A percentile compares a stretch with the other conserved stretches of the same genome.
Evolutionary conservation across 1,140 invertebrate genomes (phyloP).

Genomic region (Trissolcus basalis): DNA sequence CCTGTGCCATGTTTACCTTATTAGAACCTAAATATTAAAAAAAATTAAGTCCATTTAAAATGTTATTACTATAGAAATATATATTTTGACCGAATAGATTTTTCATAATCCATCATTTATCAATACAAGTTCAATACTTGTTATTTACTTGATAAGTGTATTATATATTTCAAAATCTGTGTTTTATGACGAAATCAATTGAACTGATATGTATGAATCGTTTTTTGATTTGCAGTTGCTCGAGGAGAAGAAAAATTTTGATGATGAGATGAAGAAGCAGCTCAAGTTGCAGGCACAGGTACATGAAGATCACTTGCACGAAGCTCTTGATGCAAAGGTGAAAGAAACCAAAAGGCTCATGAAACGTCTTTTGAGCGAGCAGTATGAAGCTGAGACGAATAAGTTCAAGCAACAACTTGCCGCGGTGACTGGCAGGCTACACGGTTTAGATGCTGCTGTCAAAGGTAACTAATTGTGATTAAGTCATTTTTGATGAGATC

Average conservation of each 20-base stretch:
- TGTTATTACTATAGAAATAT: no score
- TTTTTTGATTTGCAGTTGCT: slow-evolving; percentile 74
- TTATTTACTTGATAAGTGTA: no score
- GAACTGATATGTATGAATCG: not conserved
- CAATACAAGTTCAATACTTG: no score
- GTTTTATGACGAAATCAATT: no score
- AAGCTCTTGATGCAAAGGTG: slow-evolving; percentile 84
- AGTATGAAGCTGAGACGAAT: slow-evolving; percentile 81
- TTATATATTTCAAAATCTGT: no score
- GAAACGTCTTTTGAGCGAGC: slow-evolving; percentile 82
- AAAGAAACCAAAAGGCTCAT: slow-evolving; percentile 81
- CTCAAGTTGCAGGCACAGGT: slow-evolving; percentile 87
- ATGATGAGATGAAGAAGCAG: slow-evolving; percentile 85
- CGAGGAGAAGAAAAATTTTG: slow-evolving; percentile 80
- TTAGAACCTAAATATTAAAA: no score
- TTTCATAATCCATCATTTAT: no score
- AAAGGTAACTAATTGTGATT: slow-evolving; percentile 80
- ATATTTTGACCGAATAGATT: no score
- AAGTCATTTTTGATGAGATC: no score
- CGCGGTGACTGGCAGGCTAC: slow-evolving; percentile 86
- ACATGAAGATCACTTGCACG: slow-evolving; percentile 88
- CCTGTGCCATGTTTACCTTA: no score
- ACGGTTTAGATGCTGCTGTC: slow-evolving; percentile 91
- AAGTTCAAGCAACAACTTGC: slow-evolving; percentile 87
- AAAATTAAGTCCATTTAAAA: no score